These are phyloP conservation scores for Acanthis flammea DNA, from an alignment of 2,797 vertebrate genomes.

Conservation along the genomic window DNA sequence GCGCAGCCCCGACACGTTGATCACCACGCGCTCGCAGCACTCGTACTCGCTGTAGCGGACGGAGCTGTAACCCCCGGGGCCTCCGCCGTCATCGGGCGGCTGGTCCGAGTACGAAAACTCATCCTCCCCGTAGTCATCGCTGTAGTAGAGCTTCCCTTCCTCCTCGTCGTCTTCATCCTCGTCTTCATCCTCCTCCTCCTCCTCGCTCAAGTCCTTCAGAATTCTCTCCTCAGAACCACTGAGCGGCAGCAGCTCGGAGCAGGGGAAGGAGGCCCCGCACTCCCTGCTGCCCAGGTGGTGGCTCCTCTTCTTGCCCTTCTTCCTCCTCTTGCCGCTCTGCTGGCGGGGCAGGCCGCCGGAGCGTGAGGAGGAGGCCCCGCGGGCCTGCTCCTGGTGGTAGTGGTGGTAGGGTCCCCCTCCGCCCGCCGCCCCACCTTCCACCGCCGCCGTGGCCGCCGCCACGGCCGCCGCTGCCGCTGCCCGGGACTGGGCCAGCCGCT, in stretches of 20 bases:
- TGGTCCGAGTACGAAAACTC: constrained; percentile 86
- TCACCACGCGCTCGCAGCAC: constrained; percentile 95
- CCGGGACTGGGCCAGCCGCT: constrained; percentile 82
- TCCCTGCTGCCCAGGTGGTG: constrained; percentile 79
- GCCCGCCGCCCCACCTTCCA: constrained; percentile 70
- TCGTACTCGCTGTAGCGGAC: constrained; percentile 88
- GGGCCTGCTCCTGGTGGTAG: constrained; percentile 80
- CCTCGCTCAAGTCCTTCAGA: constrained; percentile 86
- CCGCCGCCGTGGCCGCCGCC: constrained; percentile 72
- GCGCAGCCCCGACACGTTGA: constrained; percentile 94
- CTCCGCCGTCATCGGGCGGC: constrained; percentile 79
- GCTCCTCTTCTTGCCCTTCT: constrained; percentile 74
- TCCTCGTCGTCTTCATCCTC: constrained; percentile 72
- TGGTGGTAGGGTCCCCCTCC: constrained; percentile 78
- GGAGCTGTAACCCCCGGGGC: constrained; percentile 80
- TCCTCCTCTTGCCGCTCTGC: constrained; percentile 70
- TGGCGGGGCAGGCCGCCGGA: constrained; percentile 59
- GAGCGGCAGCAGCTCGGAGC: constrained; percentile 89
- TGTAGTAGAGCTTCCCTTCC: constrained; percentile 80
- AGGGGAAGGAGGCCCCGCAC: constrained; percentile 86
- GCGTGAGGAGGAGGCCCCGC: constrained; percentile 78
- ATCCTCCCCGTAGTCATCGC: constrained; percentile 85
- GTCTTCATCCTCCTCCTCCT: constrained; percentile 76
- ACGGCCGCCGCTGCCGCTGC: constrained; percentile 78
- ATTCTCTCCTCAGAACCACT: constrained; percentile 95